Conservation (phyloP, 37 sponge, comb jelly and placozoan species). For the Beroe ovata region DNA sequence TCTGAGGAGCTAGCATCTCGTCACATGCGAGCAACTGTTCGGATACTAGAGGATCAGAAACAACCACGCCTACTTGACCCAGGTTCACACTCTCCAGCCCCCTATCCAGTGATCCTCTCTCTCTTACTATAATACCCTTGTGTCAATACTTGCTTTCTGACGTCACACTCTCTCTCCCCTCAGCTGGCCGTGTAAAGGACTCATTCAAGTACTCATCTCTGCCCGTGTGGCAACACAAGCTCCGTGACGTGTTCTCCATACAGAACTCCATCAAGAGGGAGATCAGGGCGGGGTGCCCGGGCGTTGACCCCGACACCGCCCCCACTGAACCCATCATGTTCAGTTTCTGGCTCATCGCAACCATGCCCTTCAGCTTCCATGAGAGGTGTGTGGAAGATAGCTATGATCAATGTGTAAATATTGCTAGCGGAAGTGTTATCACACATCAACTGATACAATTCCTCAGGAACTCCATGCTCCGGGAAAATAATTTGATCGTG, state of each 20-base stretch:
- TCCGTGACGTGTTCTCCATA: background rate
- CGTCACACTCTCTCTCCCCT: too few relatives aligned
- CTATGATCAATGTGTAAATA: background rate
- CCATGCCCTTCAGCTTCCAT: conserved; percentile 24
- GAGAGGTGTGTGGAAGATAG: conserved; percentile 13
- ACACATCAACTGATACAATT: background rate
- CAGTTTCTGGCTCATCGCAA: background rate
- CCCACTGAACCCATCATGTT: conserved; percentile 35
- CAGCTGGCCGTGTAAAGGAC: conserved; percentile 19
- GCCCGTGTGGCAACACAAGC: conserved; percentile 8
- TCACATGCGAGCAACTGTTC: conserved; percentile 2
- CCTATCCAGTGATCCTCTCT: too few relatives aligned
- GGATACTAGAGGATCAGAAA: conserved; percentile 14
- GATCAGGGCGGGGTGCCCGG: background rate
- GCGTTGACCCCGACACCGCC: background rate
- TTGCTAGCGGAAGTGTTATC: background rate
- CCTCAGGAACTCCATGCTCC: background rate
- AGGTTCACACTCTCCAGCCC: background rate
- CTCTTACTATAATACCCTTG: too few relatives aligned
- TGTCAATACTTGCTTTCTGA: too few relatives aligned
- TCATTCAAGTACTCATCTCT: background rate
- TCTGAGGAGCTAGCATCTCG: conserved; percentile 7
- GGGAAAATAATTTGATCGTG: background rate
- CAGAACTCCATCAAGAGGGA: background rate
- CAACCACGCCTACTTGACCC: conserved; percentile 25